Evolutionary conservation across 2,888 invertebrate genomes (phyloP).

Genomic region (Allophyes oxyacanthae): DNA sequence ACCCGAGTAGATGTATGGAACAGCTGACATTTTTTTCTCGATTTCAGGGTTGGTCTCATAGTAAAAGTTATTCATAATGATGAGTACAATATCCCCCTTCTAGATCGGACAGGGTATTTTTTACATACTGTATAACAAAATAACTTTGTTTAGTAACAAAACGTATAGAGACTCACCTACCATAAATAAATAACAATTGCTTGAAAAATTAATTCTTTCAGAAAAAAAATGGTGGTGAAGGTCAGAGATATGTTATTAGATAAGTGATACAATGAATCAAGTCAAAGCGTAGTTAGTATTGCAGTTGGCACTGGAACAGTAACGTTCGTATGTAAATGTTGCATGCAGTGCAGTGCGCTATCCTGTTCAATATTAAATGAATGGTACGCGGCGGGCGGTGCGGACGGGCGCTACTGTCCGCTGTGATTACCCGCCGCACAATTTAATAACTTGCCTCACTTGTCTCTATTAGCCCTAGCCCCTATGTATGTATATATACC

Average conservation of each 20-base stretch:
- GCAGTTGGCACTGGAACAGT: constrained; percentile 46
- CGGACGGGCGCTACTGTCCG: constrained; percentile 58
- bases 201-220: constrained; percentile 25
- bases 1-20: no score
- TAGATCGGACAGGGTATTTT: no score
- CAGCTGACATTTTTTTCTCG: no score
- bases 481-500: no score
- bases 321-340: constrained; percentile 52
- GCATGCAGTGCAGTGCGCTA: constrained; percentile 67
- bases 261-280: constrained; percentile 38
- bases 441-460: constrained; percentile 68
- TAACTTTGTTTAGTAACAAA: constrained; percentile 8
- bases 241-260: constrained; percentile 18
- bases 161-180: neutral
- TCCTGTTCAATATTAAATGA: constrained; percentile 79
- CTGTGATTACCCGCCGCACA: constrained; percentile 69
- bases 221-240: constrained; percentile 15
- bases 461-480: constrained; percentile 62
- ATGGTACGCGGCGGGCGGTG: constrained; percentile 63
- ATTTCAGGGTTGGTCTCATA: no score
- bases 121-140: no score
- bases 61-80: no score
- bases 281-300: constrained; percentile 37
- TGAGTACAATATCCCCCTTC: no score
- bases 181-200: constrained; percentile 8